Base-by-base conservation (phyloP, 2,113 vertebrate species). In the Cervus canadensis region DNA sequence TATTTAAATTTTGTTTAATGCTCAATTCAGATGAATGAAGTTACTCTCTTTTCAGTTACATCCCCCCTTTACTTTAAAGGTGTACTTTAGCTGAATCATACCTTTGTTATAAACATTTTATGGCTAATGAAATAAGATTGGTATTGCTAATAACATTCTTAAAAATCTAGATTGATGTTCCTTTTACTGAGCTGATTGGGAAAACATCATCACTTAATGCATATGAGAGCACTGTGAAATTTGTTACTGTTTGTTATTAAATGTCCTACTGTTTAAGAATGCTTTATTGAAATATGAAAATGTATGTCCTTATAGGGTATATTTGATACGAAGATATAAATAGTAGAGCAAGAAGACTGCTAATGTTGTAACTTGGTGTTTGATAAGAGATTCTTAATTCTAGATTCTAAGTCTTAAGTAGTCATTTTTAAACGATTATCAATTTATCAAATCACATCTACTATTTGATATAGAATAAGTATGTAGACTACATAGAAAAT, bases 251-350 rank as follows among this genome's bases (percentile, higher is more conserved):
- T 64, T 62, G 33, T 74, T 93, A 40, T 54, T 79, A 94, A 36
- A 84, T 87, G 12, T 67, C 54, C 15, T 3, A 17, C 11, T 85
- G 7, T 59, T 82, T 82, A 88, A 40, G 62, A 87, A 62, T 76
- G 14, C 85, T 95, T 95, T 87, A 62, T 96, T 93, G 83, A 95
- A 95, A 94, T 93, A 64, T 50, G 54, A 94, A 93, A 95, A 89
- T 95, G 2, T 88, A 86, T 21, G 7, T 67, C 36, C 7, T 84
- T 97, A 71, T 54, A 43, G 57, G 12, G 3, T 87, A 45, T 91
- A 5, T n/a, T 94, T 95, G n/a, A 2, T 83, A 81, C 64, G 21
- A 87, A 94, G 71, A 64, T 92, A n/a, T 45, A 79, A 95, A 87
- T 14, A 81, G 19, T 89, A 79, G 17, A 94, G 10, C 59, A 89